Conservation (phyloP, 2,797 vertebrate genomes). For the Parauchenoglanis ngamensis region DNA sequence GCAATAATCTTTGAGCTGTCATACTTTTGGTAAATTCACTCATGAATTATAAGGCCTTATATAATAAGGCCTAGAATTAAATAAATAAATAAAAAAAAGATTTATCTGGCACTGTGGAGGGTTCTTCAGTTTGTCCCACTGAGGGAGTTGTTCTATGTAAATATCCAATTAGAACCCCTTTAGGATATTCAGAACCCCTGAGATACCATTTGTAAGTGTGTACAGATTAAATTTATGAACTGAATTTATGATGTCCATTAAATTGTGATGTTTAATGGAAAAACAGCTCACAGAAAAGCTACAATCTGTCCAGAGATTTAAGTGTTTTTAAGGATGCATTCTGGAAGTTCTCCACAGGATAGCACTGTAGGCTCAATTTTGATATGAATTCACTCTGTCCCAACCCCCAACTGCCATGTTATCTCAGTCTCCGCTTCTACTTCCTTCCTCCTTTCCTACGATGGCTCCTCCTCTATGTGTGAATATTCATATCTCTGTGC, state of each 20-base stretch:
- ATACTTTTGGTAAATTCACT: neutral
- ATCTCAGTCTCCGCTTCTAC: slow-evolving; percentile 21
- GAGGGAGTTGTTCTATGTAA: neutral
- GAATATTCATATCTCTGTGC: slow-evolving; percentile 44
- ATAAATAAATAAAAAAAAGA: neutral
- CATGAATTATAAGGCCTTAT: neutral
- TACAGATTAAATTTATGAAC: neutral
- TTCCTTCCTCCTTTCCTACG: slow-evolving; percentile 26
- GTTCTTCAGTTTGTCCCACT: slow-evolving; percentile 5
- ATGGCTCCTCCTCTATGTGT: slow-evolving; percentile 44
- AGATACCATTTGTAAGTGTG: slow-evolving; percentile 7
- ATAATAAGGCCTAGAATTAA: neutral
- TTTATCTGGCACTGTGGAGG: neutral
- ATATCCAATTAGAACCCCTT: neutral
- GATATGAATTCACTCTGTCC: slow-evolving; percentile 9
- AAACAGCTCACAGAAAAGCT: slow-evolving; percentile 14
- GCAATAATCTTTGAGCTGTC: neutral
- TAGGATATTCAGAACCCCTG: neutral
- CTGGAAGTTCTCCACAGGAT: slow-evolving; percentile 56
- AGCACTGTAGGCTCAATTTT: slow-evolving; percentile 62
- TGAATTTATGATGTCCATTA: slow-evolving; percentile 1
- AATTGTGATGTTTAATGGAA: slow-evolving; percentile 15
- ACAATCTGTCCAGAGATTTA: neutral
- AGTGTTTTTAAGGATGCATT: slow-evolving; percentile 35
- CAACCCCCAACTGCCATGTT: slow-evolving; percentile 26